phyloP scores from a whole-genome alignment of 2,113 vertebrate species.

The Anas platyrhynchos region DNA sequence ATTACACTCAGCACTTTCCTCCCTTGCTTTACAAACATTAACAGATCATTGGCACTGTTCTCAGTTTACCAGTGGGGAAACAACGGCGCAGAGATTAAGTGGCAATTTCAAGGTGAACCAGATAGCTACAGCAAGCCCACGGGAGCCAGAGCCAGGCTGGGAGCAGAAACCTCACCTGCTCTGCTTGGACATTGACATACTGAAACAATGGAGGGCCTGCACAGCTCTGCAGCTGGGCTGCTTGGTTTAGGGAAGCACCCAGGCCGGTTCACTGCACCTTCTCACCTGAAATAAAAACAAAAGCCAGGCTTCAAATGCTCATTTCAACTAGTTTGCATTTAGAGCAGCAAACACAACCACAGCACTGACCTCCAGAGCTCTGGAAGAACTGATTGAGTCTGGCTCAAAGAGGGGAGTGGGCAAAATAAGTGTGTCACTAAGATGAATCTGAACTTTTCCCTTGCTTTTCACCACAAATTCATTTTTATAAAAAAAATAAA shows the following conservation, averaged over 20 bases:
- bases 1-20: conserved; percentile 17
- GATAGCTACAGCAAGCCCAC: background rate
- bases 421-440: background rate
- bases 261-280: background rate
- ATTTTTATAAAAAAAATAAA: conserved; percentile 13
- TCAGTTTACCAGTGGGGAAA: conserved; percentile 7
- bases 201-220: background rate
- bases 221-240: accelerated
- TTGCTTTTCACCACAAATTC: conserved; percentile 43
- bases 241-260: background rate
- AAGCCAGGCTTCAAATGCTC: background rate
- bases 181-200: background rate
- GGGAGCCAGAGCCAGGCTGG: background rate
- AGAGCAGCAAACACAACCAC: background rate
- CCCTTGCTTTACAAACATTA: conserved; percentile 7
- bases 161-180: background rate
- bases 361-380: background rate
- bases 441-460: background rate
- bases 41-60: background rate
- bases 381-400: background rate
- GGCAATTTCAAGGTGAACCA: background rate
- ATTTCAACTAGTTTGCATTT: background rate
- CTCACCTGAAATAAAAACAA: background rate
- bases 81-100: background rate
- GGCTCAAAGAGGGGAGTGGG: background rate